Base-by-base conservation (phyloP, 2,113 vertebrate genomes). In the Pagrus major region DNA sequence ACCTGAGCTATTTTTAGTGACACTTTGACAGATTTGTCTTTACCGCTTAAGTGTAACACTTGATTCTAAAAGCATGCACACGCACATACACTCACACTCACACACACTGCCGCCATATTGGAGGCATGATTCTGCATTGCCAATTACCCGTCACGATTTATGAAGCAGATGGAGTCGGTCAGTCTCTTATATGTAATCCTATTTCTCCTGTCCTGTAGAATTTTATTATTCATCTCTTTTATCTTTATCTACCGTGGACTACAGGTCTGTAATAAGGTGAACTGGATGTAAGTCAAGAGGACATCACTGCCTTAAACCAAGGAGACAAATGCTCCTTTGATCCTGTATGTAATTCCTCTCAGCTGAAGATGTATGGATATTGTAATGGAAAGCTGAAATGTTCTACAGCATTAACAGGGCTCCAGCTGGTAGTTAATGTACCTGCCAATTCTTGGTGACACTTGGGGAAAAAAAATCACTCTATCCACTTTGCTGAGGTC, bases 1-100 rank as follows among this genome's bases (percentile, higher is more conserved):
- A 35, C 51, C 65, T 8, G 47, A 7, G 46, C 81, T 93, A 93
- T 93, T 90, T 92, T 91, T 92, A 92, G 87, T 21, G 68, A 37
- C 77, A 88, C 74, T 87, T 76, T 74, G 65, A 81, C 21, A 66
- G 60, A 86, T 85, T 78, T 73, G 47, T 84, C 76, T 78, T 83
- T 67, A 71, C 73, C 72, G 64, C 72, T 83, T 49, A 56, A 64
- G 44, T 58, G 23, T 59, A 68, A 71, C 12, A 9, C 8, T 31
- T 10, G 76, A 83, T 71, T 49, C 52, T 44, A 47, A 76, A 76
- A 61, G 31, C 46, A 5, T 3, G 12, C 63, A 47, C 63, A 66
- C 25, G 47, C 58, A 39, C 25, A 21, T 15, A 21, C 63, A 33
- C 25, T 47, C 58, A 55, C 46, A 44, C 54, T 25, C 25, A 20